Evolutionary conservation across 2,113 vertebrate genomes (phyloP), one percentile per base, ranked within the genome.

Genomic region (Mungos mungo): DNA sequence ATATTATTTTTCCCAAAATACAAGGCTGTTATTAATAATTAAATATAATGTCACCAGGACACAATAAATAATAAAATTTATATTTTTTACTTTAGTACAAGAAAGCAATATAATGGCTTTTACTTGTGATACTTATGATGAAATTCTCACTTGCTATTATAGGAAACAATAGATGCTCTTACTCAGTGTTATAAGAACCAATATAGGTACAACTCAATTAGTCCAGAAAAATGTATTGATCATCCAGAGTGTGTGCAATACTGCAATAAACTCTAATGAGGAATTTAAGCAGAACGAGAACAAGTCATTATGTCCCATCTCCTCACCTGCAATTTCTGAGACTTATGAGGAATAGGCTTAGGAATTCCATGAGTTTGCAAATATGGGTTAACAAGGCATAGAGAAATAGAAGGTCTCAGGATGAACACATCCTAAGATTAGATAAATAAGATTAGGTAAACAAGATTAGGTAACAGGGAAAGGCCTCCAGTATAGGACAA

Each of bases 1-100:
- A 88, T 60, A 80, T 88, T 85, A 41, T 41, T 81, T 77, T 94
- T 86, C 35, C 29, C 16, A 71, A 95, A 52, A 95, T 72, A 83
- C 29, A 68, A 52, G 80, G 2, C 31, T 41, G 11, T 1, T 54
- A 10, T 33, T 68, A 91, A 81, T 35, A 65, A 93, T 90, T 35
- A 88, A 90, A 80, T 93, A 38, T 47, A 68, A 38, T 68, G 5
- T 54, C 9, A 81, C 47, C 6, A 41, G 33, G 4, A 63, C 15
- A 60, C 25, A 74, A 71, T 68, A 92, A 89, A 79, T 50, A 93
- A 71, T 65, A 14, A 71, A 27, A 16, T 72, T 9, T 3, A 18
- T 63, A n/a, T 84, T 74, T 93, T 52, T 57, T 5, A 72, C 25
- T 94, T 93, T 81, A 19, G 74, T 31, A 21, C 5, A 35, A 81